Evolutionary conservation across 2,797 vertebrate species (phyloP), one percentile per base, ranked within the genome.

Genomic region (Sphaeramia orbicularis): DNA sequence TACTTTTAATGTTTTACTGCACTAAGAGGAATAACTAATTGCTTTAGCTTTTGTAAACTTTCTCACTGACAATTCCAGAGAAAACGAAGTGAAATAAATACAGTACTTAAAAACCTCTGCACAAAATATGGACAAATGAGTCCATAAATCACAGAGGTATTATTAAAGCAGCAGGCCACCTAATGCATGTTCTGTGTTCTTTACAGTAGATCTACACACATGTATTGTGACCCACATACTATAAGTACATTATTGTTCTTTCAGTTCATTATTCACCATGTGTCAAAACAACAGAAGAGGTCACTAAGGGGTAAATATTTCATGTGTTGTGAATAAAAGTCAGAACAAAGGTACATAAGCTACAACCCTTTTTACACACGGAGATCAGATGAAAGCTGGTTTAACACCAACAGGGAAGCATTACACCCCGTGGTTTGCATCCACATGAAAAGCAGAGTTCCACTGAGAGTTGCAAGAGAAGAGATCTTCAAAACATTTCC

Each of bases 301-400:
- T 82, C 78, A 76, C 43, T 19, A 18, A 51, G 19, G 60, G 58
- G 71, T 81, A 65, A 78, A 81, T 82, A 75, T 80, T 78, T 80
- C 74, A 84, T 59, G 74, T 38, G 59, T 54, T 27, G 55, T 8
- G 16, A 78, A 76, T 58, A 57, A 81, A 76, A 75, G 66, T 19
- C 44, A 68, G 50, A 74, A 67, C 43, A 79, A 75, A 72, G 60
- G 64, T 13, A 73, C 37, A 38, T 64, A 37, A 76, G 56, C 70
- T 51, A 9, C 61, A 77, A 71, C 45, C 43, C 48, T 50, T 75
- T 75, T 48, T 56, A 60, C 67, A 76, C 74, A 78, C 58, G 1
- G 38, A 82, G 74, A 90, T 74, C 72, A 82, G 70, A 84, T 66
- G 74, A 74, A 75, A 71, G 80, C 78, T 44, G 74, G 18, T 86